phyloP scores from a whole-genome alignment of 2,113 vertebrate species.

The Cryptomyrus ogoouensis region DNA sequence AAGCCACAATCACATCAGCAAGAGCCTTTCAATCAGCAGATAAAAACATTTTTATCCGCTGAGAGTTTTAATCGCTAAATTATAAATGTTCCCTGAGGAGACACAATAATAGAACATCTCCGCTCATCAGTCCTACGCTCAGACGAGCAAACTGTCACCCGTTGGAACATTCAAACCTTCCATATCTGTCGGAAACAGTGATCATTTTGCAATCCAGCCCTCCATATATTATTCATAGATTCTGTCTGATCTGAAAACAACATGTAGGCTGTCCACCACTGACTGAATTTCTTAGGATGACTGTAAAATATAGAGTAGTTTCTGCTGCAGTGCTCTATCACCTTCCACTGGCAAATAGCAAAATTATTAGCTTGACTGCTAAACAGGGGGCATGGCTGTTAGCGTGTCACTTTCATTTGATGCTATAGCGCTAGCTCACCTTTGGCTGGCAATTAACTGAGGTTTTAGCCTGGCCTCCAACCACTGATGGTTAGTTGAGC shows the following conservation, averaged over 20 bases:
- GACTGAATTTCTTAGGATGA: background rate
- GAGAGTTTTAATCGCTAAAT: background rate
- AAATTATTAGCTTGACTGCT: background rate
- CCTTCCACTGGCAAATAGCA: background rate
- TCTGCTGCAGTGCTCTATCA: background rate
- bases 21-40: background rate
- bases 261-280: background rate
- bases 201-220: background rate
- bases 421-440: background rate
- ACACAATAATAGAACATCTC: background rate
- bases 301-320: background rate
- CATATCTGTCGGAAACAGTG: background rate
- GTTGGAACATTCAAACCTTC: background rate
- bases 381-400: background rate
- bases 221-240: background rate
- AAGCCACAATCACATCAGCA: conserved; percentile 1
- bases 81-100: background rate
- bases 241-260: background rate
- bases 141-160: background rate
- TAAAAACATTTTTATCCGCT: background rate
- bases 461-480: background rate
- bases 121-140: background rate
- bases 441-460: background rate
- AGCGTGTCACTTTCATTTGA: background rate
- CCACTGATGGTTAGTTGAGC: no score